Evolutionary conservation across 1,140 invertebrate genomes (phyloP).

Genomic region (Parapsyche elsis): DNA sequence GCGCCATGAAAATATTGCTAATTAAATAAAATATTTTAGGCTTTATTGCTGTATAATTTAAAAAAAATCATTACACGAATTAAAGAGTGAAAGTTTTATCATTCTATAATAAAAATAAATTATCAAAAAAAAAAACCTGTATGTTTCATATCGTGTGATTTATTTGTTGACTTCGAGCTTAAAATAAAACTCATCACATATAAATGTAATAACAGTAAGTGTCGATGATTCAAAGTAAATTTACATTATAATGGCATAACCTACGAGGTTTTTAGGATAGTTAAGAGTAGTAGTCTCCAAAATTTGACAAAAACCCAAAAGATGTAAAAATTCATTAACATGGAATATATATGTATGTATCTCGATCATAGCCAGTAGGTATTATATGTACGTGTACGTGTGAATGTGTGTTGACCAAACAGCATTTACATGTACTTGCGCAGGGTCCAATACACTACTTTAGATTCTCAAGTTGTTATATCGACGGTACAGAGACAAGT

Average conservation of each 20-base stretch:
- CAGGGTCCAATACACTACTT: slow-evolving; percentile 38
- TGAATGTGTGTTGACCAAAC: slow-evolving; percentile 35
- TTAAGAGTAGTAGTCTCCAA: too few relatives aligned
- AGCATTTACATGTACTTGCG: slow-evolving; percentile 40
- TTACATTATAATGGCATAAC: too few relatives aligned
- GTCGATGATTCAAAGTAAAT: too few relatives aligned
- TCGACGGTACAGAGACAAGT: slow-evolving; percentile 53
- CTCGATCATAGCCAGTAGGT: background rate
- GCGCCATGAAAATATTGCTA: too few relatives aligned
- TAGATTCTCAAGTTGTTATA: slow-evolving; percentile 45
- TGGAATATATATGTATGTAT: too few relatives aligned
- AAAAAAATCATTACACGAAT: too few relatives aligned
- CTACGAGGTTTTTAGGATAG: too few relatives aligned
- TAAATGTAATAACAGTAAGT: background rate
- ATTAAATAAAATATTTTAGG: too few relatives aligned
- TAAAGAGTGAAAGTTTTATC: background rate
- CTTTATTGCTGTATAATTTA: too few relatives aligned
- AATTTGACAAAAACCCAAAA: too few relatives aligned
- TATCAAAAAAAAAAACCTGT: background rate
- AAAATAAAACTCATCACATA: background rate
- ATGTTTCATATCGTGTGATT: background rate
- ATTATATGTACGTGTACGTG: background rate
- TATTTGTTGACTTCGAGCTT: background rate
- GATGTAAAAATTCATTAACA: too few relatives aligned
- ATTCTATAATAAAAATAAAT: background rate